A percentile compares a stretch with the other conserved stretches of the same genome.
Evolutionary conservation across 2,797 vertebrate genomes (phyloP).

Genomic region (Epinephelus coioides): DNA sequence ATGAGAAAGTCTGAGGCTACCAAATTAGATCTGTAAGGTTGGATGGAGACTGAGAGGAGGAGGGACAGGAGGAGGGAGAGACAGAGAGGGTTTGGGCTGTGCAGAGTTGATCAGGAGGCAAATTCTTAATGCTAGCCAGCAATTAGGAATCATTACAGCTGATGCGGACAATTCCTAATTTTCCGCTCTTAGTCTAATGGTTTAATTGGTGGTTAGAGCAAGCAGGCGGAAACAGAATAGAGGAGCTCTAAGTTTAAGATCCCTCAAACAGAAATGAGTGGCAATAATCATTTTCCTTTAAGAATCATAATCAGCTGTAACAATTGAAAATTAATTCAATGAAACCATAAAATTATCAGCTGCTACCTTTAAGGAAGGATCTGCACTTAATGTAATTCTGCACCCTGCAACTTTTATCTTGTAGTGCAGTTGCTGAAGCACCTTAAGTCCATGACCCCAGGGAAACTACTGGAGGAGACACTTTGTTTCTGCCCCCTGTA

Average conservation of each 20-base stretch:
- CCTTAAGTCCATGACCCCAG: not conserved
- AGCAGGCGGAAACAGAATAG: not conserved
- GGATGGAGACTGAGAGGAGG: slow-evolving; percentile 44
- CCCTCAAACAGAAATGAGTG: slow-evolving; percentile 15
- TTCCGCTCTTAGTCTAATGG: slow-evolving; percentile 54
- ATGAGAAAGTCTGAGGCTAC: slow-evolving; percentile 65
- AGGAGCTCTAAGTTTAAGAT: not conserved
- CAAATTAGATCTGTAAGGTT: slow-evolving; percentile 74
- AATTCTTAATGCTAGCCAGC: slow-evolving; percentile 50
- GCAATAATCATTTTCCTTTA: slow-evolving; percentile 12
- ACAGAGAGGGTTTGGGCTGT: slow-evolving; percentile 26
- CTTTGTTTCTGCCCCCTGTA: not conserved
- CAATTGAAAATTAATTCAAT: not conserved
- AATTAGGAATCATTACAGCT: slow-evolving; percentile 68
- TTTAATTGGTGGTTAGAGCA: slow-evolving; percentile 46
- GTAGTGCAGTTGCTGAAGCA: not conserved
- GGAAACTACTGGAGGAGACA: too few species aligned
- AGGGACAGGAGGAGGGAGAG: slow-evolving; percentile 17
- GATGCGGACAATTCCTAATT: slow-evolving; percentile 43
- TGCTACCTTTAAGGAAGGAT: not conserved
- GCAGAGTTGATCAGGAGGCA: slow-evolving; percentile 45
- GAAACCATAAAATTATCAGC: not conserved
- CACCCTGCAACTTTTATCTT: not conserved
- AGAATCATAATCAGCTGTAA: slow-evolving; percentile 5
- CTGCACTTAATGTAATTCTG: not conserved